Percentiles rank a stretch among this genome's conserved stretches.
Conservation (phyloP, 30 jellyfish, hydroid and myxozoan genomes). For the Aurelia aurita region DNA sequence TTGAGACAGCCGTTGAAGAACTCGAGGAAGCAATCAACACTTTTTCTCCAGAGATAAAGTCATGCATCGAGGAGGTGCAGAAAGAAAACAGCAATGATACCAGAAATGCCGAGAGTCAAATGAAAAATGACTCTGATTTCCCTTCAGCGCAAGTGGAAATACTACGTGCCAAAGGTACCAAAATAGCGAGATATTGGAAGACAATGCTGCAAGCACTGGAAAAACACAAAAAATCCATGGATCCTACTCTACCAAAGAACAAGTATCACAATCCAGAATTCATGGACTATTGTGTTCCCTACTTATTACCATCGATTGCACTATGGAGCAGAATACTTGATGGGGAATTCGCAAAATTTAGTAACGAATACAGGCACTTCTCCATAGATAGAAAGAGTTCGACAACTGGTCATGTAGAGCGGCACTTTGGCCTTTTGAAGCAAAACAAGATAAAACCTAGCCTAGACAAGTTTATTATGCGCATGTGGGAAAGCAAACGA, state of each 20-base stretch:
- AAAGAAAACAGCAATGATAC: too few relatives aligned
- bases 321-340: too few relatives aligned
- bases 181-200: background rate
- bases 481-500: background rate
- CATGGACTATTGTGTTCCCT: too few relatives aligned
- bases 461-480: background rate
- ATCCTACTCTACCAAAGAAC: too few relatives aligned
- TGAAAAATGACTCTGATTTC: too few relatives aligned
- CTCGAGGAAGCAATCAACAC: background rate
- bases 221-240: background rate
- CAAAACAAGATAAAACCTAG: background rate
- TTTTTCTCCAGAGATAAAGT: background rate
- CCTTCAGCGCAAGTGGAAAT: background rate
- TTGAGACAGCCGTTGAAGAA: background rate
- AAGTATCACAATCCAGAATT: too few relatives aligned
- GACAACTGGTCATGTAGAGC: too few relatives aligned
- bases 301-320: too few relatives aligned
- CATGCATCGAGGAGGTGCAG: too few relatives aligned
- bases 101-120: too few relatives aligned
- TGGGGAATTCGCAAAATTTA: constrained; percentile 6
- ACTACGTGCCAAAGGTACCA: background rate
- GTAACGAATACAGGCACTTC: background rate
- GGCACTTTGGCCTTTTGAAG: too few relatives aligned
- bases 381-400: background rate
- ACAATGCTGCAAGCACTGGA: background rate